Evolutionary conservation across 2,797 vertebrate species (phyloP).

Genomic region (Scolopax bukidnonensis): DNA sequence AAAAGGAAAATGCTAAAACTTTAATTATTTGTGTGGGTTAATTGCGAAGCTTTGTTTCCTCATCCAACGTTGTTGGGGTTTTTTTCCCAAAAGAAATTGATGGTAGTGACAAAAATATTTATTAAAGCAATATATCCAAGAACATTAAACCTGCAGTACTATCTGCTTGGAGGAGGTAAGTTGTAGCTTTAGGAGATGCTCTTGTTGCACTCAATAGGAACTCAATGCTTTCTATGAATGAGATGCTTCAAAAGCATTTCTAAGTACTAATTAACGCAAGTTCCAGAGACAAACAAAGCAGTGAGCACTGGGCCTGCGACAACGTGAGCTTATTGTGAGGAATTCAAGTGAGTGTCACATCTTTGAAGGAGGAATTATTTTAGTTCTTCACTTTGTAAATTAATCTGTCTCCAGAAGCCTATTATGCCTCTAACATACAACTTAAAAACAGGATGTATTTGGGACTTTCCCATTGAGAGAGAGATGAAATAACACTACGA

Average conservation of each 20-base stretch:
- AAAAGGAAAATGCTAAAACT: background rate
- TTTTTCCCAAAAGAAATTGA: background rate
- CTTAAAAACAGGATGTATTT: constrained; percentile 66
- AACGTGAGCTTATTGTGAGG: background rate
- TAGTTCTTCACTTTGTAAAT: constrained; percentile 37
- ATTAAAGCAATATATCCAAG: background rate
- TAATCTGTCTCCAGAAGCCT: constrained; percentile 43
- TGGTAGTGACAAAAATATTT: background rate
- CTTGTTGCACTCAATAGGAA: background rate
- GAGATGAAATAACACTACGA: constrained; percentile 39
- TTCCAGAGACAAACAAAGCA: constrained; percentile 32
- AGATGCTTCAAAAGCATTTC: constrained; percentile 30
- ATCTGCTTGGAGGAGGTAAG: background rate
- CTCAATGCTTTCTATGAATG: background rate
- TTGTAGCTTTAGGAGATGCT: background rate
- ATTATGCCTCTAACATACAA: constrained; percentile 37
- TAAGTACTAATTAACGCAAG: constrained; percentile 36
- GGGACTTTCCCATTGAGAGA: constrained; percentile 51
- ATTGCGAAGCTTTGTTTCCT: background rate
- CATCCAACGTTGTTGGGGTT: background rate
- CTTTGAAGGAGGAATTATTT: constrained; percentile 49
- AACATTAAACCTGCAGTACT: background rate
- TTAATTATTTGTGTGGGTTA: background rate
- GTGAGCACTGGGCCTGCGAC: background rate
- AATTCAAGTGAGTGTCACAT: constrained; percentile 19